These are phyloP conservation scores for Aplysina aerophoba DNA, from an alignment of 37 sponge, comb jelly and placozoan species.

Conservation along the genomic window DNA sequence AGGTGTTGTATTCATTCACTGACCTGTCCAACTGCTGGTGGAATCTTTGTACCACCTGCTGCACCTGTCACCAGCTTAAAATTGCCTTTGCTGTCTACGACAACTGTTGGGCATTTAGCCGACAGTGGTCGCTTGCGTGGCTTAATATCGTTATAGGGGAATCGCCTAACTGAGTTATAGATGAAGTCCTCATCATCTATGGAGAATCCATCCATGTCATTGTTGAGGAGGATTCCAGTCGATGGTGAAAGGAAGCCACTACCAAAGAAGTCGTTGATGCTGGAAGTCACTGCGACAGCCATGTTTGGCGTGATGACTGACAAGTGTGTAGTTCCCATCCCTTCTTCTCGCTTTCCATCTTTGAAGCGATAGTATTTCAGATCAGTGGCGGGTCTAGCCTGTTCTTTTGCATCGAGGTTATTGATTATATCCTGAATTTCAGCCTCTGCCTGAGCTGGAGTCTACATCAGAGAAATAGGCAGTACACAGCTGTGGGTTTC, in stretches of 20 bases:
- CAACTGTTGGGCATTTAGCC: neutral
- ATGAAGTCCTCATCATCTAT: neutral
- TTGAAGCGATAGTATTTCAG: neutral
- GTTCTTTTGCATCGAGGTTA: too few relatives aligned
- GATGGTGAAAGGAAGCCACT: constrained; percentile 11
- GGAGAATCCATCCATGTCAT: constrained; percentile 17
- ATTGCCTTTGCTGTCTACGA: neutral
- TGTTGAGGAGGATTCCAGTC: neutral
- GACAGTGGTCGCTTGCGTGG: neutral
- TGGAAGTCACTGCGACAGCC: constrained; percentile 4
- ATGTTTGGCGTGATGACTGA: neutral
- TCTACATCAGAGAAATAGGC: neutral
- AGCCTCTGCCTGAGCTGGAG: too few relatives aligned
- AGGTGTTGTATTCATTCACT: neutral
- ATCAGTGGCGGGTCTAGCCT: neutral
- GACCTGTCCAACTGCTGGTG: constrained; percentile 15
- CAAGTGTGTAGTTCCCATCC: neutral
- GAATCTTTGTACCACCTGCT: constrained; percentile 16
- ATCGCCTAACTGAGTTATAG: too few relatives aligned
- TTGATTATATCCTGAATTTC: too few relatives aligned
- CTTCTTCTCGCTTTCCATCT: neutral
- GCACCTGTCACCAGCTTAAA: constrained; percentile 3
- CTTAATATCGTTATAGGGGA: neutral
- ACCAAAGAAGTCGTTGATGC: constrained; percentile 15
- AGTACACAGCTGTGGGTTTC: too few relatives aligned